Percentiles rank a stretch among this genome's conserved stretches.
Evolutionary conservation across 2,113 vertebrate species (phyloP).

Genomic region (Perca fluviatilis): DNA sequence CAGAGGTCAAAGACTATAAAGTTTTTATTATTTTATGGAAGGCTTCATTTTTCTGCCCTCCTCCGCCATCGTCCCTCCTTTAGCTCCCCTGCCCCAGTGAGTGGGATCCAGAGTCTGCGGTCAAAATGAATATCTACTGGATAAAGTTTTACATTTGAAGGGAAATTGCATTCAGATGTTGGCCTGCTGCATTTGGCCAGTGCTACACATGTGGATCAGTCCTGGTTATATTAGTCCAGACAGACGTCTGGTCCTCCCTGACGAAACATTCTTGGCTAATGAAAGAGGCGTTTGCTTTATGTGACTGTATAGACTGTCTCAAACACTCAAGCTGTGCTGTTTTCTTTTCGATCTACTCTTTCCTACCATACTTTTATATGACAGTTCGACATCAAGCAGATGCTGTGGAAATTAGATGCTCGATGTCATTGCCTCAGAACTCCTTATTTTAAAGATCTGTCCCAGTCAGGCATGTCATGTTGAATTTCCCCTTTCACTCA

Average conservation of each 20-base stretch:
- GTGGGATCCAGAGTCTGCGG: constrained; percentile 62
- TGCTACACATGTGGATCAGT: constrained; percentile 61
- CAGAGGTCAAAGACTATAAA: constrained; percentile 71
- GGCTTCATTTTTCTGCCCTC: constrained; percentile 52
- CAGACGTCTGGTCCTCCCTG: constrained; percentile 73
- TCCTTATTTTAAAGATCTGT: constrained; percentile 56
- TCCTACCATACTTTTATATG: constrained; percentile 25
- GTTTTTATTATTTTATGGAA: constrained; percentile 77
- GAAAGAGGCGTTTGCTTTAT: constrained; percentile 64
- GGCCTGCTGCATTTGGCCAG: constrained; percentile 65
- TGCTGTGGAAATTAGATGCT: constrained; percentile 70
- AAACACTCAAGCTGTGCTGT: constrained; percentile 45
- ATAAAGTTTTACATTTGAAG: constrained; percentile 79
- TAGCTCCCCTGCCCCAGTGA: constrained; percentile 49
- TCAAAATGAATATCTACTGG: constrained; percentile 75
- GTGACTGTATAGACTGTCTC: constrained; percentile 58
- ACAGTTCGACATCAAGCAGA: constrained; percentile 73
- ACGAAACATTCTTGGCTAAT: constrained; percentile 67
- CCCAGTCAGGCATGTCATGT: constrained; percentile 62
- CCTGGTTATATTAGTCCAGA: constrained; percentile 74
- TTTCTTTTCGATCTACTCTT: constrained; percentile 52
- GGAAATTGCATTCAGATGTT: constrained; percentile 85
- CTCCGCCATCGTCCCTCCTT: constrained; percentile 31
- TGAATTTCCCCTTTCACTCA: constrained; percentile 60
- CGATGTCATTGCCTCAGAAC: constrained; percentile 61